Conservation (phyloP, 23 tunicate species). For the Ciona savignyi region DNA sequence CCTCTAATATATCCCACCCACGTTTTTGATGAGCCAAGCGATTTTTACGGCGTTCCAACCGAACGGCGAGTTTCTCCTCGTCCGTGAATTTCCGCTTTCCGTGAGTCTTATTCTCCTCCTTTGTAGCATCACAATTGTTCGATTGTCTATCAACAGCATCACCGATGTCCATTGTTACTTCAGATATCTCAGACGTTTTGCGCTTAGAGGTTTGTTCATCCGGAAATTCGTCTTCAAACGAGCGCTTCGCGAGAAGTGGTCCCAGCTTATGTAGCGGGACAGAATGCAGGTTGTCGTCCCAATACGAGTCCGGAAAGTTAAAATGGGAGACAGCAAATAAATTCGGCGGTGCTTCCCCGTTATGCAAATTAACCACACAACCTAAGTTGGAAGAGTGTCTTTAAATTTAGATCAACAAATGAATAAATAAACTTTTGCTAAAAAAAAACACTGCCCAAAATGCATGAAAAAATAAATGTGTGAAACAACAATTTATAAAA, state of each 20-base stretch:
- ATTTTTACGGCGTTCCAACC: slow-evolving; percentile 49
- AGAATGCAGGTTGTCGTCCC: slow-evolving; percentile 64
- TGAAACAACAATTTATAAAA: too few species aligned
- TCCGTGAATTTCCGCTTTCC: slow-evolving; percentile 38
- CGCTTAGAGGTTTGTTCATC: too few species aligned
- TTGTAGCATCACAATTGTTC: too few species aligned
- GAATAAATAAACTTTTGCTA: too few species aligned
- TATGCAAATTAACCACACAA: slow-evolving; percentile 61
- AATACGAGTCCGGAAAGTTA: slow-evolving; percentile 50
- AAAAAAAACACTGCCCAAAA: too few species aligned
- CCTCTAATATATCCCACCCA: slow-evolving; percentile 28
- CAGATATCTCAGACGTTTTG: too few species aligned
- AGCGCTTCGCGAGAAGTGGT: slow-evolving; percentile 20
- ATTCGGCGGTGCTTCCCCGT: slow-evolving; percentile 81
- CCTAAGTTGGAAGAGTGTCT: too few species aligned
- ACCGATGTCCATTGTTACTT: too few species aligned
- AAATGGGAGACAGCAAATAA: slow-evolving; percentile 57
- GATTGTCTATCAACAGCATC: too few species aligned
- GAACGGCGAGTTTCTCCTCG: slow-evolving; percentile 41
- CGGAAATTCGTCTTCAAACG: too few species aligned
- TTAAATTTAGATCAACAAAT: too few species aligned
- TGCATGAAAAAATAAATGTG: not conserved
- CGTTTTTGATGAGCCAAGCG: slow-evolving; percentile 34
- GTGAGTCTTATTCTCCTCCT: too few species aligned
- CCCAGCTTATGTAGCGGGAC: slow-evolving; percentile 59